A percentile compares a stretch with the other conserved stretches of the same genome.
Conservation (phyloP, 2,113 vertebrate genomes). For the Serilophus lunatus region DNA sequence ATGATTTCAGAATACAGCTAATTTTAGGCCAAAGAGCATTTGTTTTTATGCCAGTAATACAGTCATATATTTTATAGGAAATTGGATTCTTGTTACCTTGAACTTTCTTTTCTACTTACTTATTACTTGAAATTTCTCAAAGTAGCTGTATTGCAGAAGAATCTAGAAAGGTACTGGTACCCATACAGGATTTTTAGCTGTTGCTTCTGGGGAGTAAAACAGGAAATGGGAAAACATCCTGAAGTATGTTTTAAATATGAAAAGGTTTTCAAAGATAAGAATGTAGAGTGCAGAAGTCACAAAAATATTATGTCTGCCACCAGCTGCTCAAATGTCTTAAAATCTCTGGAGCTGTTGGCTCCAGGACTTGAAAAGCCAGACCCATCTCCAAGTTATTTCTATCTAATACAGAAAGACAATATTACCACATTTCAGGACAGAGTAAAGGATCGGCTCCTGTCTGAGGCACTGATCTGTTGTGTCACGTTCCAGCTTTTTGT, state of each 20-base stretch:
- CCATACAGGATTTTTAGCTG: background rate
- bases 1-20: background rate
- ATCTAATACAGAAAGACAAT: background rate
- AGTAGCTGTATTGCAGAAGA: background rate
- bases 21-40: background rate
- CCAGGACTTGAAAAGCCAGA: background rate
- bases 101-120: background rate
- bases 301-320: background rate
- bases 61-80: background rate
- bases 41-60: background rate
- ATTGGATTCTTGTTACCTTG: background rate
- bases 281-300: background rate
- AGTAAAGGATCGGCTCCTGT: background rate
- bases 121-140: background rate
- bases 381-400: background rate
- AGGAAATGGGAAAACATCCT: background rate
- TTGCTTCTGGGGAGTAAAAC: background rate
- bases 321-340: background rate
- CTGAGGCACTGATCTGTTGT: background rate
- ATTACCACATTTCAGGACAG: background rate
- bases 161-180: background rate
- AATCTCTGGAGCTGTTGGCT: background rate
- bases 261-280: background rate
- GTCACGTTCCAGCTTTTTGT: background rate
- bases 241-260: background rate